These are phyloP conservation scores for Cyanoderma ruficeps DNA, from an alignment of 2,113 vertebrate genomes.

Conservation along the genomic window DNA sequence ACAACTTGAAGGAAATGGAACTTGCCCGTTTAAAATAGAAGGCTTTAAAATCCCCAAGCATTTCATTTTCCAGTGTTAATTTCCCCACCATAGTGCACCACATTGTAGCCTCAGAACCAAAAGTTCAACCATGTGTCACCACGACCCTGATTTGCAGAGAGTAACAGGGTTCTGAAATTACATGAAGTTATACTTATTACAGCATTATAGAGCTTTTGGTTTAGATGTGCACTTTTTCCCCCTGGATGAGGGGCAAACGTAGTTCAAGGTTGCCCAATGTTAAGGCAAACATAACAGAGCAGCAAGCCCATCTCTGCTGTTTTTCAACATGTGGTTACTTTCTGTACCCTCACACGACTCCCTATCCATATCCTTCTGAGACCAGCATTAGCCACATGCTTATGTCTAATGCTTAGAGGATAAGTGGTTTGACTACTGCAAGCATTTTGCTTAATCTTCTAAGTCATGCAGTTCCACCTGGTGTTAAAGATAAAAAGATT, in stretches of 20 bases:
- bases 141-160: neutral
- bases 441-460: neutral
- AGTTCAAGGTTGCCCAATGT: neutral
- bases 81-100: neutral
- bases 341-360: neutral
- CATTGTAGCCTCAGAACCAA: neutral
- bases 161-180: neutral
- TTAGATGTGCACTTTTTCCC: neutral
- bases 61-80: neutral
- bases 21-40: neutral
- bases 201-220: neutral
- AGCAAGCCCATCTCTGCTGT: neutral
- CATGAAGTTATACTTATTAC: neutral
- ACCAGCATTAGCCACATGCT: neutral
- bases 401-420: neutral
- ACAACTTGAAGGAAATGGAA: neutral
- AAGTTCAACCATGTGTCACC: neutral
- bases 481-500: neutral
- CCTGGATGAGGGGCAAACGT: neutral
- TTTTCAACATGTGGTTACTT: neutral
- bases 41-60: neutral
- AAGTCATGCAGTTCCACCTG: neutral
- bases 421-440: neutral
- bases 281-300: neutral
- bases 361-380: neutral